phyloP scores from a whole-genome alignment of 2,797 vertebrate genomes.

The Phalloptychus januarius region DNA sequence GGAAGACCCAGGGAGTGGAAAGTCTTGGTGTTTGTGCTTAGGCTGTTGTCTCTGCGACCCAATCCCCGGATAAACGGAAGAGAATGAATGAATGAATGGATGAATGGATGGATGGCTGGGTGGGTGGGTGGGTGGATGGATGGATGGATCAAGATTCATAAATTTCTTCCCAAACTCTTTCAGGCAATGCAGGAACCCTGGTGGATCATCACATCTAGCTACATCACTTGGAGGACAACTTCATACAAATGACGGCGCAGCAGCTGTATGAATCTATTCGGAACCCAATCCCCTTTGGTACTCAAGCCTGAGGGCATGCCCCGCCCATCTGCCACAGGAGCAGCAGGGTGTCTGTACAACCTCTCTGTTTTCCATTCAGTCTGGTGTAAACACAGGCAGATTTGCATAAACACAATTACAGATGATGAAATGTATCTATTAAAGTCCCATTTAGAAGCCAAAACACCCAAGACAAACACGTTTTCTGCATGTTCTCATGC shows the following conservation, averaged over 20 bases:
- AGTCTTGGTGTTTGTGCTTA: background rate
- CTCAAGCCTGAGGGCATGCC: background rate
- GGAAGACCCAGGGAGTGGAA: background rate
- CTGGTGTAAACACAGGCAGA: conserved; percentile 8
- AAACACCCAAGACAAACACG: conserved; percentile 60
- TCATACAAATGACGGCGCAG: background rate
- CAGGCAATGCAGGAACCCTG: background rate
- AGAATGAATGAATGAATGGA: background rate
- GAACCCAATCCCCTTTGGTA: background rate
- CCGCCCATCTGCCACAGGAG: background rate
- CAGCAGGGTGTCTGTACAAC: background rate
- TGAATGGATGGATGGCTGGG: background rate
- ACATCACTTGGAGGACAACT: background rate
- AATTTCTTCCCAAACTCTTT: background rate
- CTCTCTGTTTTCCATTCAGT: background rate
- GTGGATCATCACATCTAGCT: background rate
- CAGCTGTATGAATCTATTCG: background rate
- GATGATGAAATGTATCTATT: conserved; percentile 42
- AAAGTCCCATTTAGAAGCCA: conserved; percentile 36
- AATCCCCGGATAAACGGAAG: background rate
- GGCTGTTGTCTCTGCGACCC: background rate
- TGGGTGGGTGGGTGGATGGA: background rate
- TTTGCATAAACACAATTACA: conserved; percentile 12
- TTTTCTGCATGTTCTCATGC: conserved; percentile 17
- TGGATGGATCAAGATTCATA: background rate